Evolutionary conservation across 2,797 vertebrate genomes (phyloP).

Genomic region (Hoplostethus mediterraneus): DNA sequence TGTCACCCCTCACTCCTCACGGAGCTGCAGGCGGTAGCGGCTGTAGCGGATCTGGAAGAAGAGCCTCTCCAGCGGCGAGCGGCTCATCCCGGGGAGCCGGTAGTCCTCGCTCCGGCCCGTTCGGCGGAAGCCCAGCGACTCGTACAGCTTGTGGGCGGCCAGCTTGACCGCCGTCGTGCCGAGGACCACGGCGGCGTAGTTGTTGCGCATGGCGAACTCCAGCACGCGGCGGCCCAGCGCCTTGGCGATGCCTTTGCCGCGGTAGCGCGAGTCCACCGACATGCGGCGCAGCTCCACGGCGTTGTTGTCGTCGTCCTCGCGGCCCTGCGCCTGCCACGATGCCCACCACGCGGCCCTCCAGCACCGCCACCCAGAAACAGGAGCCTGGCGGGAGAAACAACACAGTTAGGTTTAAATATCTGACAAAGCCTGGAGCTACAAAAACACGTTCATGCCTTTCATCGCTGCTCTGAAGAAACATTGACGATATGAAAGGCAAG

Average conservation of each 20-base stretch:
- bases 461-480: too few relatives aligned
- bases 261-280: constrained; percentile 97
- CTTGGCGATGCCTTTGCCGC: constrained; percentile 98
- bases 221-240: constrained; percentile 95
- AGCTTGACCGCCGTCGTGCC: constrained; percentile 98
- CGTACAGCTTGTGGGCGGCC: constrained; percentile 98
- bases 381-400: constrained; percentile 85
- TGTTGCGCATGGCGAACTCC: constrained; percentile 96
- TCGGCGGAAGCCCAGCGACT: constrained; percentile 97
- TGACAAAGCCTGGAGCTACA: too few relatives aligned
- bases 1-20: constrained; percentile 91
- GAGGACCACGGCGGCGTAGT: constrained; percentile 95
- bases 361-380: constrained; percentile 98
- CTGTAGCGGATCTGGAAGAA: constrained; percentile 99
- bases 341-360: constrained; percentile 95
- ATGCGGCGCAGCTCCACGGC: constrained; percentile 95
- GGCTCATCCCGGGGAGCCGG: constrained; percentile 94
- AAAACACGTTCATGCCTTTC: too few relatives aligned
- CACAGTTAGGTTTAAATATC: neutral
- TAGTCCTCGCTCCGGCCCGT: constrained; percentile 92
- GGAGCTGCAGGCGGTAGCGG: constrained; percentile 98
- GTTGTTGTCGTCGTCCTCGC: constrained; percentile 96
- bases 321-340: constrained; percentile 95
- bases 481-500: too few relatives aligned
- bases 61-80: constrained; percentile 93